Evolutionary conservation across 1,140 invertebrate genomes (phyloP).

Genomic region (Leptopilina clavipes): DNA sequence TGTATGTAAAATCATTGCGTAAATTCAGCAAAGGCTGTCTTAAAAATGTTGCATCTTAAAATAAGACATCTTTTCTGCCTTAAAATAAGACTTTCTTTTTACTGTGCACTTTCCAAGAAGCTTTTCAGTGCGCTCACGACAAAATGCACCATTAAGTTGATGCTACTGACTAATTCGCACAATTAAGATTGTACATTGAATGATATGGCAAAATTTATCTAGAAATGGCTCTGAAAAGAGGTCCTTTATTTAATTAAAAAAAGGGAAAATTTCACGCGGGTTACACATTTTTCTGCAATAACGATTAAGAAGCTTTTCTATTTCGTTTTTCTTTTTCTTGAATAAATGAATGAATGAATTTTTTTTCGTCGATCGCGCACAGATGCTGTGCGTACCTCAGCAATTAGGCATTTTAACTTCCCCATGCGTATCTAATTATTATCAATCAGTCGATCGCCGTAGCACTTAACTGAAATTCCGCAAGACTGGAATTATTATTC

Average conservation of each 20-base stretch:
- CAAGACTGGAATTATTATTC: slow-evolving; percentile 8
- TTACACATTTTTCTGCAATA: not conserved
- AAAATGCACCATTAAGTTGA: slow-evolving; percentile 62
- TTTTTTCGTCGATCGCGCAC: no score
- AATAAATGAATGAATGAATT: no score
- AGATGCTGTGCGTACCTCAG: not conserved
- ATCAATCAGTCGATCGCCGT: slow-evolving; percentile 19
- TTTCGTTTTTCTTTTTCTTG: no score
- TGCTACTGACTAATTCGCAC: slow-evolving; percentile 57
- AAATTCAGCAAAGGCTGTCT: no score
- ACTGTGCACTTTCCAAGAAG: slow-evolving; percentile 47
- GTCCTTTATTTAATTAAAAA: no score
- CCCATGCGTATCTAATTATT: slow-evolving; percentile 28
- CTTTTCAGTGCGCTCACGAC: slow-evolving; percentile 47
- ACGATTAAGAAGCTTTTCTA: not conserved
- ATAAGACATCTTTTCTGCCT: no score
- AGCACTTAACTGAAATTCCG: slow-evolving; percentile 18
- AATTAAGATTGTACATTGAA: slow-evolving; percentile 59
- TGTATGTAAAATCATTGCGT: no score
- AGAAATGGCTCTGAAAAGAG: no score
- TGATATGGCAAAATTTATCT: no score
- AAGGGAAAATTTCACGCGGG: slow-evolving; percentile 7
- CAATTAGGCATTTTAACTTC: not conserved
- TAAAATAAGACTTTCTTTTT: no score
- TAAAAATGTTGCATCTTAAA: no score